Conservation (phyloP, 1,140 invertebrate species). For the Helicoverpa zea region DNA sequence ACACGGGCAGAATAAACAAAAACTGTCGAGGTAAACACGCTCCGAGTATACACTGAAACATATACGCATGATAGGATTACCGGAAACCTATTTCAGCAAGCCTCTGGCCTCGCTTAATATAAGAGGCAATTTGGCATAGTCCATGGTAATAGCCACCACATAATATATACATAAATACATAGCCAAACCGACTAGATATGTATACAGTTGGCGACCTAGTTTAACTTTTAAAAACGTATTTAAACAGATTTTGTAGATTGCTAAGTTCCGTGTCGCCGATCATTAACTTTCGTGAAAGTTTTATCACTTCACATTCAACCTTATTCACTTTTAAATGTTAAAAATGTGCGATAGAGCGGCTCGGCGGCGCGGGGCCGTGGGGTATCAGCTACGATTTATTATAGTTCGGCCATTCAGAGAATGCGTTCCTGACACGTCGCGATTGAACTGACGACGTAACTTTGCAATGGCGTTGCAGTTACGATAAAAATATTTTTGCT, state of each 20-base stretch:
- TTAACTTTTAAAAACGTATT: conserved; percentile 46
- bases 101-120: conserved; percentile 1
- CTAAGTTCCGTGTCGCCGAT: conserved; percentile 61
- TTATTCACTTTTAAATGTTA: conserved; percentile 51
- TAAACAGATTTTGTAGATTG: conserved; percentile 51
- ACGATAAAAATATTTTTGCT: too few relatives aligned
- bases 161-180: background rate
- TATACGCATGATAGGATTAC: conserved; percentile 26
- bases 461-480: too few relatives aligned
- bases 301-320: conserved; percentile 61
- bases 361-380: background rate
- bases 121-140: conserved; percentile 37
- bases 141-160: conserved; percentile 4
- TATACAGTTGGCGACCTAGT: conserved; percentile 27
- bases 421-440: too few relatives aligned
- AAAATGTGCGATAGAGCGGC: conserved; percentile 44
- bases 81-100: conserved; percentile 30
- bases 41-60: background rate
- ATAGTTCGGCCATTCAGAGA: too few relatives aligned
- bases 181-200: background rate
- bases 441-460: too few relatives aligned
- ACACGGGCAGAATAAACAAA: conserved; percentile 28
- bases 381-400: conserved; percentile 54
- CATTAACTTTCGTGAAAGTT: conserved; percentile 61
- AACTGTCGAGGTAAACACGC: conserved; percentile 7